These are phyloP conservation scores for Notospermus geniculatus DNA, from an alignment of 1,140 invertebrate species.

Conservation along the genomic window DNA sequence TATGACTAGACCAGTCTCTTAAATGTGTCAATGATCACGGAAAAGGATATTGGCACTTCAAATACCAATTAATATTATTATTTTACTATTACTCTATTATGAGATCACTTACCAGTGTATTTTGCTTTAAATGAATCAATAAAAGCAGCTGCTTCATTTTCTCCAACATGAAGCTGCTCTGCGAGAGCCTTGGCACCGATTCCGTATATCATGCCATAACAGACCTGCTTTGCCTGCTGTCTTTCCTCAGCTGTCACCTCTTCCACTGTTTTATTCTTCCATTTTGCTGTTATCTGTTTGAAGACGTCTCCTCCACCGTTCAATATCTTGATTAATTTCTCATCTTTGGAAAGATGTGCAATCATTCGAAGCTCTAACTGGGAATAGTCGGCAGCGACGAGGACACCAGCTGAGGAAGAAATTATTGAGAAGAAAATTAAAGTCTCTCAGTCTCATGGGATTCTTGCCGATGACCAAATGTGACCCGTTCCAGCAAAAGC, in stretches of 20 bases:
- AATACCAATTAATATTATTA: not conserved
- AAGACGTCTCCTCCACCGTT: slow-evolving; percentile 78
- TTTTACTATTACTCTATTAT: no score
- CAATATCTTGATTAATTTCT: slow-evolving; percentile 68
- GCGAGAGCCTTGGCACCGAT: slow-evolving; percentile 85
- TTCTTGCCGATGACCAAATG: not conserved
- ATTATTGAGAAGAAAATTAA: not conserved
- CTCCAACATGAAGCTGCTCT: slow-evolving; percentile 75
- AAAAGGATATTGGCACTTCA: slow-evolving; percentile 5
- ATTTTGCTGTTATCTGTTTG: slow-evolving; percentile 78
- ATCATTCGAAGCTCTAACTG: slow-evolving; percentile 92
- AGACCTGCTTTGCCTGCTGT: slow-evolving; percentile 83
- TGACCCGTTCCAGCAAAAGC: no score
- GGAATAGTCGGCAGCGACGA: slow-evolving; percentile 92
- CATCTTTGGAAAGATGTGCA: slow-evolving; percentile 84
- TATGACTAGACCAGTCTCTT: not conserved
- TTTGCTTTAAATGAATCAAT: slow-evolving; percentile 78
- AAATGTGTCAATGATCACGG: not conserved
- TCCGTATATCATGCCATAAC: slow-evolving; percentile 98
- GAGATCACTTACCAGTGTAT: slow-evolving; percentile 67
- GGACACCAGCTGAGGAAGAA: slow-evolving; percentile 53
- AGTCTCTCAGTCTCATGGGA: not conserved
- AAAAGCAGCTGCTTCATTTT: slow-evolving; percentile 76
- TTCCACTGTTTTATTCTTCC: slow-evolving; percentile 68
- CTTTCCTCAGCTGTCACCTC: slow-evolving; percentile 71